phyloP scores from a whole-genome alignment of 2,888 invertebrate genomes.

The Emesis castigata region DNA sequence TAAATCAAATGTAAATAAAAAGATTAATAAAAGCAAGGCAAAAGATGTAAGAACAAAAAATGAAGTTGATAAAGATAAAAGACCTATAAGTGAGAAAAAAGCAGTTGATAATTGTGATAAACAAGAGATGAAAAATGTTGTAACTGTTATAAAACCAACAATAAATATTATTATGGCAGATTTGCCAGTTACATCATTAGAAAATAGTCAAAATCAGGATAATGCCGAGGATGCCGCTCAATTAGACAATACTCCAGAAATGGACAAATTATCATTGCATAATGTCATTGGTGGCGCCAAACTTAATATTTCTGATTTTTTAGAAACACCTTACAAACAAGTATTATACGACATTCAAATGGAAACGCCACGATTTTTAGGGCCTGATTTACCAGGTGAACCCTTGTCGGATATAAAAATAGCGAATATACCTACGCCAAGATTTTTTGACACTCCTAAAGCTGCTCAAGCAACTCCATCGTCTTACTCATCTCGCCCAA shows the following conservation, averaged over 20 bases:
- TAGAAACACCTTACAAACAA: constrained; percentile 89
- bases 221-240: constrained; percentile 73
- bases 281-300: constrained; percentile 80
- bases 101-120: constrained; percentile 60
- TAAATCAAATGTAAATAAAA: constrained; percentile 48
- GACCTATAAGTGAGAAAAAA: constrained; percentile 63
- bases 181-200: constrained; percentile 23
- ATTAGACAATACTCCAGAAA: constrained; percentile 80
- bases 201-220: constrained; percentile 60
- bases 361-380: constrained; percentile 88
- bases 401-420: constrained; percentile 87
- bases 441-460: constrained; percentile 84
- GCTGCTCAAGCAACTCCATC: constrained; percentile 78
- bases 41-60: not conserved
- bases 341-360: constrained; percentile 82
- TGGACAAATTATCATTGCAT: constrained; percentile 79
- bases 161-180: constrained; percentile 75
- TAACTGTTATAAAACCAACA: constrained; percentile 74
- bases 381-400: constrained; percentile 80
- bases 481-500: constrained; percentile 83
- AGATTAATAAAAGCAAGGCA: constrained; percentile 18
- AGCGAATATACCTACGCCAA: constrained; percentile 87
- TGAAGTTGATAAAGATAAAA: constrained; percentile 64
- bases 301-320: constrained; percentile 83
- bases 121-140: constrained; percentile 62